A percentile compares a stretch with the other conserved stretches of the same genome.
phyloP scores from a whole-genome alignment of 2,888 invertebrate species.

The Pristionchus entomophagus region DNA sequence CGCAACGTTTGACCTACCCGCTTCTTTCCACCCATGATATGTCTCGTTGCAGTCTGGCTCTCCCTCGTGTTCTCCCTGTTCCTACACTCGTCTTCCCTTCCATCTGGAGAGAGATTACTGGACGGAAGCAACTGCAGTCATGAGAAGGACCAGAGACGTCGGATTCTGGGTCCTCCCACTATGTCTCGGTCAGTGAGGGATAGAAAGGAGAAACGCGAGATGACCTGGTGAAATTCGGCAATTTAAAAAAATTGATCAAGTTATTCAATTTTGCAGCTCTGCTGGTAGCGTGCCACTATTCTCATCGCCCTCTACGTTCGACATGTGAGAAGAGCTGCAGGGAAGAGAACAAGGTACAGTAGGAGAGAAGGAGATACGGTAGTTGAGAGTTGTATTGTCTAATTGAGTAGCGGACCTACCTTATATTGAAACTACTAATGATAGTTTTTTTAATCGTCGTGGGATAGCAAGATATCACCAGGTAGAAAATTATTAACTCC shows the following conservation, averaged over 20 bases:
- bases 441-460: no score
- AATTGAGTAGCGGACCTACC: no score
- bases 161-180: conserved; percentile 9
- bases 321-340: conserved; percentile 1
- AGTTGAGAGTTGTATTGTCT: no score
- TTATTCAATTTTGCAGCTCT: background rate
- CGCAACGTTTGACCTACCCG: no score
- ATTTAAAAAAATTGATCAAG: background rate
- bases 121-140: background rate
- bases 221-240: background rate
- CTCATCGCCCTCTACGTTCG: conserved; percentile 30
- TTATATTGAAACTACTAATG: no score
- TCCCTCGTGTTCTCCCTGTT: conserved; percentile 27
- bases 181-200: conserved; percentile 11
- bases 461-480: background rate
- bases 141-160: conserved; percentile 19
- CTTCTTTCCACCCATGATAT: no score
- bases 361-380: background rate
- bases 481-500: background rate
- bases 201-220: no score
- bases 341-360: conserved; percentile 17
- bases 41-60: background rate
- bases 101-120: conserved; percentile 23
- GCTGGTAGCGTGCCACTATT: background rate
- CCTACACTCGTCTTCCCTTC: conserved; percentile 29